Evolutionary conservation across 1,140 invertebrate species (phyloP).

Genomic region (Caenorhabditis inopinata): DNA sequence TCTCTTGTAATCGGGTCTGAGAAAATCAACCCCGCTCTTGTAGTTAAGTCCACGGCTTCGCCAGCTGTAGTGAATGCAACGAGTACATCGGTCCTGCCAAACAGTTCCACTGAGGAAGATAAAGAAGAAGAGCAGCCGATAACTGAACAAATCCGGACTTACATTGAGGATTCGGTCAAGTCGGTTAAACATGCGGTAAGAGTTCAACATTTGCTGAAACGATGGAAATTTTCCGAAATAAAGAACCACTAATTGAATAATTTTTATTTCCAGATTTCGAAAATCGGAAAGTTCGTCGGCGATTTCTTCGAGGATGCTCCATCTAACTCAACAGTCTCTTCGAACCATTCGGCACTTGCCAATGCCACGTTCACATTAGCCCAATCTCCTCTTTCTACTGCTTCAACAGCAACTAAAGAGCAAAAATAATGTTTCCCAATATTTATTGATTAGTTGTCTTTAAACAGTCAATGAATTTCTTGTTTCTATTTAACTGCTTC

Average conservation of each 20-base stretch:
- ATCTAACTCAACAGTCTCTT: not conserved
- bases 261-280: not conserved
- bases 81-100: no score
- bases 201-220: no score
- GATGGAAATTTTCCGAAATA: no score
- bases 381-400: not conserved
- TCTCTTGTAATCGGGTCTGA: no score
- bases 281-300: conserved; percentile 25
- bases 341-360: not conserved
- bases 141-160: not conserved
- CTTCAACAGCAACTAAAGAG: no score
- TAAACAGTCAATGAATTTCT: not conserved
- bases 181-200: conserved; percentile 4
- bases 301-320: not conserved
- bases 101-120: not conserved
- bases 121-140: not conserved
- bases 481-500: not conserved
- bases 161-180: conserved; percentile 9
- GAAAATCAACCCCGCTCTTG: no score
- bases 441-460: not conserved
- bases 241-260: no score
- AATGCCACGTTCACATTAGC: not conserved
- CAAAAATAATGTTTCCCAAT: not conserved
- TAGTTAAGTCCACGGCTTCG: not conserved
- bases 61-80: not conserved